Evolutionary conservation across 2,888 invertebrate species (phyloP).

Genomic region (Anthrax anthrax): DNA sequence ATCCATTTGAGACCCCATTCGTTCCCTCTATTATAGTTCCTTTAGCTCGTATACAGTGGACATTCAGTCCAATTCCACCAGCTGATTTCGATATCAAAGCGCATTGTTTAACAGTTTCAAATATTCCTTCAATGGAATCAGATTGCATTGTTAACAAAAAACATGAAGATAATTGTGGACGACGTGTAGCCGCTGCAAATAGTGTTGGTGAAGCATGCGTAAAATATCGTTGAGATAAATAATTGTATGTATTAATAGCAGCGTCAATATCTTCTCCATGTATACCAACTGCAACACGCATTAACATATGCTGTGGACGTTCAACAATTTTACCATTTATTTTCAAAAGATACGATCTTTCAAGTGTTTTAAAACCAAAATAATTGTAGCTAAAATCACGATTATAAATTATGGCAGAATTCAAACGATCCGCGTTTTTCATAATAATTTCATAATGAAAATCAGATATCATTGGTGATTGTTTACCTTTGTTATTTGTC

Average conservation of each 20-base stretch:
- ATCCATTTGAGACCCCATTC: conserved; percentile 85
- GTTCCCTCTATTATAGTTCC: conserved; percentile 89
- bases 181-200: conserved; percentile 84
- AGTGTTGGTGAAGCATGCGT: conserved; percentile 97
- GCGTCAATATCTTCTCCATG: conserved; percentile 86
- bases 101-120: conserved; percentile 79
- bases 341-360: conserved; percentile 85
- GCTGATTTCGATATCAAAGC: conserved; percentile 93
- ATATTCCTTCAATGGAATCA: conserved; percentile 93
- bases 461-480: conserved; percentile 65
- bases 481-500: conserved; percentile 47
- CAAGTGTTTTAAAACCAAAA: conserved; percentile 98
- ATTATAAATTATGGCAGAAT: conserved; percentile 93
- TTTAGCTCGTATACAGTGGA: conserved; percentile 86
- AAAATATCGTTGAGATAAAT: conserved; percentile 88
- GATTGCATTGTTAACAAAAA: conserved; percentile 88
- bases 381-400: conserved; percentile 94
- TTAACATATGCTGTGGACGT: conserved; percentile 96
- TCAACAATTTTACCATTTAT: conserved; percentile 86
- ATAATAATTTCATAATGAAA: conserved; percentile 66
- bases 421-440: conserved; percentile 74
- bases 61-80: conserved; percentile 92
- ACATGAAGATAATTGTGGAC: conserved; percentile 90
- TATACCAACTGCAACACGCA: conserved; percentile 94
- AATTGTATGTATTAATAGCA: conserved; percentile 91